These are phyloP conservation scores for Yponomeuta plumbellus DNA, from an alignment of 2,888 invertebrate species.

Conservation along the genomic window DNA sequence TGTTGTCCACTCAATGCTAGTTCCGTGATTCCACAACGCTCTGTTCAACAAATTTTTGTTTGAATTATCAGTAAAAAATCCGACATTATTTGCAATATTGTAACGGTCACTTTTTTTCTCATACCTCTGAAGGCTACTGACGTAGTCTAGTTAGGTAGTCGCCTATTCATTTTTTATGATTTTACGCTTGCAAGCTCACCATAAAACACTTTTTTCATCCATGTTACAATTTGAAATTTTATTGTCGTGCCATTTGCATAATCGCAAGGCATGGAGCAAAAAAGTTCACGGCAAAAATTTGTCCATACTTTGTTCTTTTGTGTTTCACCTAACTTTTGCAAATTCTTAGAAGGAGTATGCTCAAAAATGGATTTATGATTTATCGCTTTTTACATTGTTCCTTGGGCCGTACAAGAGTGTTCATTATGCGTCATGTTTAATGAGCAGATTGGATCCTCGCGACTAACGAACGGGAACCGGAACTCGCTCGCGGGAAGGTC, in stretches of 20 bases:
- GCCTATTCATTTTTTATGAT: constrained; percentile 46
- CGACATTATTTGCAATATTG: constrained; percentile 12
- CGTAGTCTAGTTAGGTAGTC: constrained; percentile 56
- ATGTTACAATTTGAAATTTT: constrained; percentile 66
- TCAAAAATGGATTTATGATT: constrained; percentile 68
- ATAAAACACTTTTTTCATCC: constrained; percentile 56
- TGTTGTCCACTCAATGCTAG: background rate
- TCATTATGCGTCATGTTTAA: constrained; percentile 50
- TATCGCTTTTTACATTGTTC: constrained; percentile 58
- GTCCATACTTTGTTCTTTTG: constrained; percentile 53
- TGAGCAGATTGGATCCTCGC: constrained; percentile 46
- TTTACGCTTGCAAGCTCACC: constrained; percentile 52
- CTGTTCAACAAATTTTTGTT: background rate
- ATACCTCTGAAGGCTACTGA: constrained; percentile 39
- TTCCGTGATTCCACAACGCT: constrained; percentile 5
- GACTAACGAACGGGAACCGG: constrained; percentile 49
- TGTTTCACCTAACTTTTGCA: constrained; percentile 54
- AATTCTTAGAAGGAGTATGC: constrained; percentile 51
- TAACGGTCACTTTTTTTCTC: constrained; percentile 38
- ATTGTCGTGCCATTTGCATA: constrained; percentile 71
- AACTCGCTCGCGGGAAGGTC: constrained; percentile 52
- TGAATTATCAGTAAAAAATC: constrained; percentile 8
- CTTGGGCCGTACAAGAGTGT: constrained; percentile 41
- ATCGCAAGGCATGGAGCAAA: constrained; percentile 63
- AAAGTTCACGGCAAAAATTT: constrained; percentile 32